phyloP scores from a whole-genome alignment of 2,888 invertebrate species.

The Neocrepidodera transversa region DNA sequence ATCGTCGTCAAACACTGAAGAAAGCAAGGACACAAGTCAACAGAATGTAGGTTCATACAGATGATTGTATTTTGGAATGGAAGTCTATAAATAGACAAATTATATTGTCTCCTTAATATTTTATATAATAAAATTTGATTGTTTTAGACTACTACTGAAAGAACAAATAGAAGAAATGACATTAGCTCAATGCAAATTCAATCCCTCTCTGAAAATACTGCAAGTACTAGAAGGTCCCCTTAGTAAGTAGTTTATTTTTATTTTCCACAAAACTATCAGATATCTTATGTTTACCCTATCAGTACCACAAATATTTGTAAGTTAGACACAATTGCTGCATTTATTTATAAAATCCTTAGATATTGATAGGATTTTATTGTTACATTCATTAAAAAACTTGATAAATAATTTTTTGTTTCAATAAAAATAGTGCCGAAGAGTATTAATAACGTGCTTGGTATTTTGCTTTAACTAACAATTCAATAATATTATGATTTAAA shows the following conservation, averaged over 20 bases:
- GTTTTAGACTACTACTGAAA: conserved; percentile 53
- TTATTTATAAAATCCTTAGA: too few species aligned
- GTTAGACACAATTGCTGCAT: too few species aligned
- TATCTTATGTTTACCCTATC: too few species aligned
- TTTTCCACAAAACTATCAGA: too few species aligned
- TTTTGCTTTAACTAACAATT: too few species aligned
- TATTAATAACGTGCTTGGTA: too few species aligned
- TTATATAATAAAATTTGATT: conserved; percentile 24
- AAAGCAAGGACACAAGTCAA: conserved; percentile 54
- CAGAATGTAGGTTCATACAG: conserved; percentile 53
- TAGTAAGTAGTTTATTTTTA: conserved; percentile 52
- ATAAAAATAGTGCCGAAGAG: too few species aligned
- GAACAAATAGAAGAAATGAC: conserved; percentile 54
- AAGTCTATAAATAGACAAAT: conserved; percentile 38
- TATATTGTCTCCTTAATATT: conserved; percentile 19
- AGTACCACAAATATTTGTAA: too few species aligned
- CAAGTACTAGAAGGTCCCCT: conserved; percentile 48
- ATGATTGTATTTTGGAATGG: conserved; percentile 33
- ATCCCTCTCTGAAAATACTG: conserved; percentile 45
- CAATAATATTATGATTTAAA: too few species aligned
- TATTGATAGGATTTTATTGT: too few species aligned
- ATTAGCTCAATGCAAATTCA: conserved; percentile 50
- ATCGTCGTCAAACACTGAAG: conserved; percentile 51
- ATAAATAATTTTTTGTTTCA: too few species aligned
- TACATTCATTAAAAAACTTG: too few species aligned